Evolutionary conservation across 2,113 vertebrate genomes (phyloP).

Genomic region (Charina bottae): DNA sequence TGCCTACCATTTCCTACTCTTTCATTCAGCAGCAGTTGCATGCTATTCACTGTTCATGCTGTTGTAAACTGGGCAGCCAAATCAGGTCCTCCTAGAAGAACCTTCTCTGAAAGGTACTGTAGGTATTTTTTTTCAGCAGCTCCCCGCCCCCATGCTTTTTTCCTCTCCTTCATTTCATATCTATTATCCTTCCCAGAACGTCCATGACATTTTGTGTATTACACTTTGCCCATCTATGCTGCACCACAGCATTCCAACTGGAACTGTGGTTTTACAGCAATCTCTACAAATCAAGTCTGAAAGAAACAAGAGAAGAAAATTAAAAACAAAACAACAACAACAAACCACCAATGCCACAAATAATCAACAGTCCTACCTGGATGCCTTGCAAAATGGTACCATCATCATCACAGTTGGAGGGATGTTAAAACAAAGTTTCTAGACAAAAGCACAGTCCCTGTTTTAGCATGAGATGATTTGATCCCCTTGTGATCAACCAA

Average conservation of each 20-base stretch:
- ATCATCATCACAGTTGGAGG: neutral
- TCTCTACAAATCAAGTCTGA: neutral
- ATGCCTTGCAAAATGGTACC: neutral
- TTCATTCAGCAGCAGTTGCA: too few relatives aligned
- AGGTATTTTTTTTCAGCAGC: neutral
- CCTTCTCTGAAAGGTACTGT: too few relatives aligned
- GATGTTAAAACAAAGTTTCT: neutral
- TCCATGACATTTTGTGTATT: neutral
- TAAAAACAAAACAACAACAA: neutral
- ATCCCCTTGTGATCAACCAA: neutral
- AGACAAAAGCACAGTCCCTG: neutral
- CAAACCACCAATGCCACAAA: neutral
- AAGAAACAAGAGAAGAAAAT: neutral
- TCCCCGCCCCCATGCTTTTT: neutral
- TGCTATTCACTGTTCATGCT: too few relatives aligned
- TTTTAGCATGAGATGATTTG: neutral
- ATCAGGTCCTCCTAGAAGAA: too few relatives aligned
- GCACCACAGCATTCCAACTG: neutral
- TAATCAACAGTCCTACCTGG: neutral
- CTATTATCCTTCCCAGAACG: neutral
- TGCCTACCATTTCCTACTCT: too few relatives aligned
- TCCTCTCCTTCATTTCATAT: neutral
- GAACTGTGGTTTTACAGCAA: neutral
- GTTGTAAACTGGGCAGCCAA: too few relatives aligned
- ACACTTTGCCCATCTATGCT: neutral